phyloP scores from a whole-genome alignment of 2,113 vertebrate species.

The Indicator maculatus region DNA sequence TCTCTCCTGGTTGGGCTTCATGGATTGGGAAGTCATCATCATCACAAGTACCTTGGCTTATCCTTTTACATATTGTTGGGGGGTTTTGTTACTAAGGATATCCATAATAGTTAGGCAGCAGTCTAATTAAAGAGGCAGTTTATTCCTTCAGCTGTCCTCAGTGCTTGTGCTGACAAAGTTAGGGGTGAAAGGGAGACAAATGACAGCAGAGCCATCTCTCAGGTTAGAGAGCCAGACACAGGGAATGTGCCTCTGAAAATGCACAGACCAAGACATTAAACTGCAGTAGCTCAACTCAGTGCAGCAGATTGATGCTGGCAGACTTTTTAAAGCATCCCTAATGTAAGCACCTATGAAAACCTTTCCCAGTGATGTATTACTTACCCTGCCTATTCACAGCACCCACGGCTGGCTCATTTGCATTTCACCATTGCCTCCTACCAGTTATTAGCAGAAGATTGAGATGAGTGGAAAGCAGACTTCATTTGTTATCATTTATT shows the following conservation, averaged over 20 bases:
- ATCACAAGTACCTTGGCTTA: neutral
- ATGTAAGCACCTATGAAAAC: conserved; percentile 20
- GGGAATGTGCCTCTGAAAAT: neutral
- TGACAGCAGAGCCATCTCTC: neutral
- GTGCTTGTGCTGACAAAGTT: conserved; percentile 4
- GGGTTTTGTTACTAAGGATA: neutral
- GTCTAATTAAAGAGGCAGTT: conserved; percentile 20
- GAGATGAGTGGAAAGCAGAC: neutral
- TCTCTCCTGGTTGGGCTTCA: neutral
- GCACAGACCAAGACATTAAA: neutral
- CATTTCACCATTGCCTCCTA: neutral
- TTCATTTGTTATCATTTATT: conserved; percentile 52
- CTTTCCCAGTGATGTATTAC: neutral
- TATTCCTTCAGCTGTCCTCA: conserved; percentile 3
- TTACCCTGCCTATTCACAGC: neutral
- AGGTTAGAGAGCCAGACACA: neutral
- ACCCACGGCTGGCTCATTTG: neutral
- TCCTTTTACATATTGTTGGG: neutral
- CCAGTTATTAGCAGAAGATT: neutral
- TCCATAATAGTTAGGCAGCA: neutral
- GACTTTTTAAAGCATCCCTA: neutral
- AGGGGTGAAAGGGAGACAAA: neutral
- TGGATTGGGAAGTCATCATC: neutral
- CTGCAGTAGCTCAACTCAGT: neutral
- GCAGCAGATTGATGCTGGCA: neutral